phyloP scores from a whole-genome alignment of 2,797 vertebrate genomes.

The Urocyon cinereoargenteus region DNA sequence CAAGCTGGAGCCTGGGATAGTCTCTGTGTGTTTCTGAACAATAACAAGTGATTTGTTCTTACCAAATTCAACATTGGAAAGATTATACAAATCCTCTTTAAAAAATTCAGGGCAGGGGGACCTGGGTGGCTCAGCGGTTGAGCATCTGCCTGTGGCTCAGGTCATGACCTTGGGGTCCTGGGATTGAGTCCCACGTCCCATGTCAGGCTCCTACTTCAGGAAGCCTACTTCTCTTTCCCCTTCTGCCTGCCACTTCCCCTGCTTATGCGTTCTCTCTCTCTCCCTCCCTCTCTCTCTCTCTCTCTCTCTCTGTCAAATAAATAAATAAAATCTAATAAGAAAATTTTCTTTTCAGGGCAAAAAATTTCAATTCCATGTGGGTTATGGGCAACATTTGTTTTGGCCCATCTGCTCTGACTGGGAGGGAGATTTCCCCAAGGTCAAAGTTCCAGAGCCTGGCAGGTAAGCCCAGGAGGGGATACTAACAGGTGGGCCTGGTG shows the following conservation, averaged over 20 bases:
- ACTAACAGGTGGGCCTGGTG: neutral
- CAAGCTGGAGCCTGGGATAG: neutral
- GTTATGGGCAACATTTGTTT: neutral
- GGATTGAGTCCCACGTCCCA: fast-evolving
- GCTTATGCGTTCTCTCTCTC: too few species aligned
- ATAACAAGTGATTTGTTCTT: neutral
- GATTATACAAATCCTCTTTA: neutral
- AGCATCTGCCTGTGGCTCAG: neutral
- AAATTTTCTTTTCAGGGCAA: neutral
- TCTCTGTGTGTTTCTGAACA: neutral
- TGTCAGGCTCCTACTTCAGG: neutral
- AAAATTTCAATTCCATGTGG: neutral
- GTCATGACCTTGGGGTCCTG: neutral
- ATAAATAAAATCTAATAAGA: neutral
- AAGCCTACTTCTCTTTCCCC: neutral
- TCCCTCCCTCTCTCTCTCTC: too few species aligned
- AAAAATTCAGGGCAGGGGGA: neutral
- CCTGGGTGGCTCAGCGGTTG: neutral
- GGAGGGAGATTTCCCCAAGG: neutral
- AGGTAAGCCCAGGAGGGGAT: neutral
- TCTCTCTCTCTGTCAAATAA: neutral
- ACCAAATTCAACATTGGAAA: neutral
- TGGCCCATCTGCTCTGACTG: neutral
- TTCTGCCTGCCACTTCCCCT: neutral
- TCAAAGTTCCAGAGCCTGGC: neutral